A percentile compares a stretch with the other conserved stretches of the same genome.
Conservation (phyloP, 2,113 vertebrate genomes). For the Sebastes schlegelii region DNA sequence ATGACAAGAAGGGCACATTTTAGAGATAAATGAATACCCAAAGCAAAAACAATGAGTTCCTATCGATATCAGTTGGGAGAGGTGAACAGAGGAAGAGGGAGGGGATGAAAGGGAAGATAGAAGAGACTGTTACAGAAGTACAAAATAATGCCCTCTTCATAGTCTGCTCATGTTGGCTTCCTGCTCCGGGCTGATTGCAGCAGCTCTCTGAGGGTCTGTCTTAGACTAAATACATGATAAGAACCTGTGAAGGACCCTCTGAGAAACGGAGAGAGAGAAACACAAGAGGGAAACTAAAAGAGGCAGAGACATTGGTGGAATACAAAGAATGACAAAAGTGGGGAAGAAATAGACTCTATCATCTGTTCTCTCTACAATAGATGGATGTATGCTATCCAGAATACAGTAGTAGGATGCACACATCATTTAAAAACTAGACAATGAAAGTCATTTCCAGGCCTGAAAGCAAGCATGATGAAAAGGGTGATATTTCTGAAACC, state of each 20-base stretch:
- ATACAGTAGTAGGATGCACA: not conserved
- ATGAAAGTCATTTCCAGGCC: not conserved
- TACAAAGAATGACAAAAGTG: slow-evolving; percentile 2
- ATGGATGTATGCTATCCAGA: not conserved
- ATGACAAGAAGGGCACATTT: slow-evolving; percentile 14
- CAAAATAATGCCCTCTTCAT: slow-evolving; percentile 31
- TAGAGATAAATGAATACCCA: slow-evolving; percentile 32
- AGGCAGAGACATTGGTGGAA: not conserved
- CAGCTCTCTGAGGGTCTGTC: slow-evolving; percentile 34
- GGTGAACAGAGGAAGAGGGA: slow-evolving; percentile 7
- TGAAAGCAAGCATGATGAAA: not conserved
- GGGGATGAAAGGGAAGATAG: slow-evolving; percentile 30
- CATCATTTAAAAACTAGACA: not conserved
- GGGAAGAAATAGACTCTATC: not conserved
- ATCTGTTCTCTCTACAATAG: not conserved
- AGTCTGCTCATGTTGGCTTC: slow-evolving; percentile 33
- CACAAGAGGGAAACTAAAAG: not conserved
- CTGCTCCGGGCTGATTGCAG: slow-evolving; percentile 51
- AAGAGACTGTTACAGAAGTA: slow-evolving; percentile 37
- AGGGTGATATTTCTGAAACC: too few species aligned
- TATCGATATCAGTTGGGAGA: slow-evolving; percentile 19
- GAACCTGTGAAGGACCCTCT: slow-evolving; percentile 31
- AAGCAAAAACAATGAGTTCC: slow-evolving; percentile 31
- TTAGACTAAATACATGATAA: slow-evolving; percentile 53
- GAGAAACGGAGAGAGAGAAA: slow-evolving; percentile 1